These are phyloP conservation scores for Amphipyra tragopoginis DNA, from an alignment of 2,888 invertebrate species.

Conservation along the genomic window DNA sequence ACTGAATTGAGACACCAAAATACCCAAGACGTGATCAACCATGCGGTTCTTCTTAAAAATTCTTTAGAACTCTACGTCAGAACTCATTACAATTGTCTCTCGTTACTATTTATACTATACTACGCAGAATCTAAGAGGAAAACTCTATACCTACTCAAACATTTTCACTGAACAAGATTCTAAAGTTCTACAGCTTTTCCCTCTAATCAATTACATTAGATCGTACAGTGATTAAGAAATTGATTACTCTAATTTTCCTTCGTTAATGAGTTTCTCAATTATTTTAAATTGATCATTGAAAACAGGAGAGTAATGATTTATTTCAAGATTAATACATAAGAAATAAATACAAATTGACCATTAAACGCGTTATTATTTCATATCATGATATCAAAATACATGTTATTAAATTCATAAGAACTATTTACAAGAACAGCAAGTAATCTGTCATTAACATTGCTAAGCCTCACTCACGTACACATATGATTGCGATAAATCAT, in stretches of 20 bases:
- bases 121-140: constrained; percentile 34
- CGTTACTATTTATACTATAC: constrained; percentile 6
- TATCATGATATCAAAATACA: too few relatives aligned
- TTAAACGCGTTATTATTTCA: too few relatives aligned
- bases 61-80: constrained; percentile 8
- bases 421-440: constrained; percentile 10
- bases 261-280: background rate
- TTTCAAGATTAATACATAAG: too few relatives aligned
- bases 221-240: background rate
- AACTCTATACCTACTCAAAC: constrained; percentile 15
- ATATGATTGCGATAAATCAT: constrained; percentile 15
- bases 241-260: background rate
- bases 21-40: constrained; percentile 15
- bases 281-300: background rate
- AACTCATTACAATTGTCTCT: constrained; percentile 16
- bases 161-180: too few relatives aligned
- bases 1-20: constrained; percentile 28
- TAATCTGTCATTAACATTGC: constrained; percentile 24
- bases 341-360: too few relatives aligned
- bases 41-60: constrained; percentile 21
- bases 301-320: background rate
- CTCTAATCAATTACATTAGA: background rate
- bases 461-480: constrained; percentile 17
- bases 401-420: too few relatives aligned
- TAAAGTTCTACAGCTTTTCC: background rate